Conservation (phyloP, 2,797 vertebrate species). For the Lepus oiostolus region DNA sequence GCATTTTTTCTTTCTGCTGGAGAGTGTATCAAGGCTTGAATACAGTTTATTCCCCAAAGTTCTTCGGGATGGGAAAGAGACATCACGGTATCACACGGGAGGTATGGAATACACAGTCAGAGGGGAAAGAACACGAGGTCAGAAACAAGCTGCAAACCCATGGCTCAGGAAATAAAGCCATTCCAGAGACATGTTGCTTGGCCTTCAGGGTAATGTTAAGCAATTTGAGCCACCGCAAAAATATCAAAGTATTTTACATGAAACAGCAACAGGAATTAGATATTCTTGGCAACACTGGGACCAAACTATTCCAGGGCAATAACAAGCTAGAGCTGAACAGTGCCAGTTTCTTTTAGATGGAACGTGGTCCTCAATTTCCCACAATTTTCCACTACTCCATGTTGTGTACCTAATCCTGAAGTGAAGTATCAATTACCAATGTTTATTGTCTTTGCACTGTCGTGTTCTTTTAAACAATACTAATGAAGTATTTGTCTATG, state of each 20-base stretch:
- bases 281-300: background rate
- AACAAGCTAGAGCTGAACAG: background rate
- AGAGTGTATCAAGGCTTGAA: background rate
- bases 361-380: background rate
- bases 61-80: background rate
- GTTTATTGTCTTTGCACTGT: background rate
- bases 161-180: background rate
- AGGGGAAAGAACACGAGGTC: background rate
- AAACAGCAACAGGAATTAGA: background rate
- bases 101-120: background rate
- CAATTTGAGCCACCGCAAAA: background rate
- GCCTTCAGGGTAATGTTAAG: conserved; percentile 17
- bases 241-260: background rate
- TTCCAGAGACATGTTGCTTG: background rate
- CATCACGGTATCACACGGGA: background rate
- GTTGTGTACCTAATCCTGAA: background rate
- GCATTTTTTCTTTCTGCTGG: conserved; percentile 22
- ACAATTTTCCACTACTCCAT: background rate
- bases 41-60: background rate
- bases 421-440: background rate
- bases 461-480: background rate
- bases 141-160: background rate
- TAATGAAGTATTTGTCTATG: background rate
- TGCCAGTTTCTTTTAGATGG: background rate
- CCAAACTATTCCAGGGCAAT: background rate